Evolutionary conservation across 1,140 invertebrate species (phyloP), one percentile per base, ranked within the genome.

Genomic region (Araneus ventricosus): DNA sequence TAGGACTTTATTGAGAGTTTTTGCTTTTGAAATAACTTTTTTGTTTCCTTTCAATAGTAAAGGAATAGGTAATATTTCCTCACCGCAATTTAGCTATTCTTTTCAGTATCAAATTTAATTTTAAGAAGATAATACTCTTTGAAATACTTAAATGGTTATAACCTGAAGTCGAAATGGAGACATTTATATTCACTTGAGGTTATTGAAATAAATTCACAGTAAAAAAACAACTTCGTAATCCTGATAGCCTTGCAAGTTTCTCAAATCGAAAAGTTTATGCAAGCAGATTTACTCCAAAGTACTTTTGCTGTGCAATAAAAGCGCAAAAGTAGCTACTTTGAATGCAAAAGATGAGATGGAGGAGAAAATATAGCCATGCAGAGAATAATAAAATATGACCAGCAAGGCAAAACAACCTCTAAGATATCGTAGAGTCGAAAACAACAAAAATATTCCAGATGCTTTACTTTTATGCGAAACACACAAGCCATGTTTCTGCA

Each of bases 301-400:
- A 57, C 45, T 84, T 84, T 84, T 84, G 14, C 41, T 45, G 3
- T 84, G 27, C 41, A 27, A 84, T 84, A 84, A 84, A 84, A 84
- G 45, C 22, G 24, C 39, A 57, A 57, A 84, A 84, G 41, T 84
- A 84, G 39, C 82, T 84, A 84, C 82, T 84, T 84, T 84, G 82
- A 52, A 84, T 84, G 27, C 82, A 84, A 84, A 84, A 57, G 82
- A 84, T 57, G 82, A 84, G 39, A 27, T 30, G 27, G 82, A 84
- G 27, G 27, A 57, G 45, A 84, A 84, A 84, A 57, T 84, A 84
- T 84, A 84, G 82, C 17, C 41, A 45, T 52, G 39, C 82, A 5
- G 30, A 84, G 39, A 84, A 84, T 84, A 84, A 57, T 84, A 84
- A 84, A 84, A 84, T 84, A 57, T 82, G 20, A 41, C 82, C 10